Conservation (phyloP, 2,797 vertebrate species). For the Toxotes lorentzi region DNA sequence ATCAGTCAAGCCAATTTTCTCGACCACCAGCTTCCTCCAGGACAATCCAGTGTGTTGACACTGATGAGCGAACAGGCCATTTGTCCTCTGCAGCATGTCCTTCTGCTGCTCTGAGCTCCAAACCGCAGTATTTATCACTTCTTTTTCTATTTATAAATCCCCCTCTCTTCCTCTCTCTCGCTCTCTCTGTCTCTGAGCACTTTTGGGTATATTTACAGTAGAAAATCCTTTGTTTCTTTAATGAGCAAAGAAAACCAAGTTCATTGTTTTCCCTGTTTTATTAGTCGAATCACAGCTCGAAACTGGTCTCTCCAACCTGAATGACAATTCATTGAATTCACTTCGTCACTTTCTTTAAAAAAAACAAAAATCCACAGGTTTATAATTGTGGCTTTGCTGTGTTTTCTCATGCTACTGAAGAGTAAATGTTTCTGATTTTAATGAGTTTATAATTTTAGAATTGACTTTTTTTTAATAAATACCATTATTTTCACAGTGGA, state of each 20-base stretch:
- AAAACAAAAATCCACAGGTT: slow-evolving; percentile 1
- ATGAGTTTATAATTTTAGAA: slow-evolving; percentile 38
- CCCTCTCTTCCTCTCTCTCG: neutral
- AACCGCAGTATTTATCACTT: slow-evolving; percentile 33
- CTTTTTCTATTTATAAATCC: slow-evolving; percentile 16
- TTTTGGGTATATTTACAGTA: slow-evolving; percentile 3
- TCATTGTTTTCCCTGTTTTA: neutral
- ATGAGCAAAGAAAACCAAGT: slow-evolving; percentile 5
- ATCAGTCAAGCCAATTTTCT: slow-evolving; percentile 18
- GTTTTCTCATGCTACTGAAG: neutral
- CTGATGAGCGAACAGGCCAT: slow-evolving; percentile 38
- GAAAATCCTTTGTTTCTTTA: slow-evolving; percentile 8
- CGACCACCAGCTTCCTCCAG: slow-evolving; percentile 21
- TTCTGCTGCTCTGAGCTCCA: slow-evolving; percentile 40
- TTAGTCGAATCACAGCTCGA: slow-evolving; percentile 4
- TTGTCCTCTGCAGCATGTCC: slow-evolving; percentile 26
- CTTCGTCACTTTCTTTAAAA: neutral
- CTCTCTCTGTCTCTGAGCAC: neutral
- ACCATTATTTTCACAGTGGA: slow-evolving; percentile 50
- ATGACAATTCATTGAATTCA: neutral
- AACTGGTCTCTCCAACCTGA: neutral
- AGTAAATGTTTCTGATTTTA: slow-evolving; percentile 33
- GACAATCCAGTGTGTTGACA: slow-evolving; percentile 22
- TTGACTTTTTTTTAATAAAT: slow-evolving; percentile 46
- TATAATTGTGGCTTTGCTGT: slow-evolving; percentile 19